phyloP scores from a whole-genome alignment of 1,140 invertebrate genomes.

The Pseudomyrmex sp. region DNA sequence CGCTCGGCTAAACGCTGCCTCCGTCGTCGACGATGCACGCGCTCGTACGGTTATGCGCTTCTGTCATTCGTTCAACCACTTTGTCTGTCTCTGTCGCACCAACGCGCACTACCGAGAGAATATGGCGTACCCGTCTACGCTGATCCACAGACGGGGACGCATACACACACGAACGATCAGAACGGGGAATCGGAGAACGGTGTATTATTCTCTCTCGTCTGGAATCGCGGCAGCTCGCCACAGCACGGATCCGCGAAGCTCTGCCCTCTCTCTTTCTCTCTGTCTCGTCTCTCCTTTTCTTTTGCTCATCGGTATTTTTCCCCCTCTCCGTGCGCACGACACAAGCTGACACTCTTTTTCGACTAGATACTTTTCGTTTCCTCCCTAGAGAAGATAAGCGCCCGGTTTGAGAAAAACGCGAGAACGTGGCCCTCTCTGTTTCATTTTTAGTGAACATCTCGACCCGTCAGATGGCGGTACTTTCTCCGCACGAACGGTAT shows the following conservation, averaged over 20 bases:
- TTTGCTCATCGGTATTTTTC: not conserved
- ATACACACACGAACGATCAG: slow-evolving; percentile 39
- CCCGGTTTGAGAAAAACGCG: not conserved
- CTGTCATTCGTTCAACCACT: slow-evolving; percentile 65
- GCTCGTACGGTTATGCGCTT: slow-evolving; percentile 60
- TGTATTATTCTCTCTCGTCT: slow-evolving; percentile 35
- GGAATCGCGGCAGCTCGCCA: slow-evolving; percentile 51
- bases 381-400: slow-evolving; percentile 10
- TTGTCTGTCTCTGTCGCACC: slow-evolving; percentile 18
- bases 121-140: slow-evolving; percentile 68
- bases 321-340: not conserved
- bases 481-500: not conserved
- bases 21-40: not conserved
- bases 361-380: slow-evolving; percentile 53
- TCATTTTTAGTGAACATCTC: not conserved
- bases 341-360: not conserved
- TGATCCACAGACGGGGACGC: slow-evolving; percentile 51
- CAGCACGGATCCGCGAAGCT: slow-evolving; percentile 9
- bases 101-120: slow-evolving; percentile 61
- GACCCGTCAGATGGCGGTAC: slow-evolving; percentile 27
- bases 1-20: slow-evolving; percentile 29
- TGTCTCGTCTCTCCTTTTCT: slow-evolving; percentile 18
- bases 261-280: not conserved
- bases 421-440: not conserved
- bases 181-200: slow-evolving; percentile 5